Base-by-base conservation (phyloP, 2,113 vertebrate genomes). In the Albula goreensis region DNA sequence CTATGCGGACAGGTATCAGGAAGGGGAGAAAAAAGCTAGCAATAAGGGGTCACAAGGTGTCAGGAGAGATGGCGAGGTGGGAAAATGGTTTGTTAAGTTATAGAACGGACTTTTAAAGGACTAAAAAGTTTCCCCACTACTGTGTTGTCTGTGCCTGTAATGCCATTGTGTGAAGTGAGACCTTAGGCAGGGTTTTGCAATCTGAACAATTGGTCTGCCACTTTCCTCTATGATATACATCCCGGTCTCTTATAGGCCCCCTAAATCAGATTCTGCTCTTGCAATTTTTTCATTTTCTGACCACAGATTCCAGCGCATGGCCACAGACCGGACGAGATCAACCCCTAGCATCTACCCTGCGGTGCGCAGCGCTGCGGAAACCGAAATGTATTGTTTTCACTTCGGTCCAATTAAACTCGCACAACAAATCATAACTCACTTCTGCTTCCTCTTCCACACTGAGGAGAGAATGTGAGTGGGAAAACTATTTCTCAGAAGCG, bases 181-280 rank as follows among this genome's bases (percentile, higher is more conserved):
- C 70, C 70, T 74, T n/a, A 74, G 78, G 49, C 57, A 41, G 49
- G 8, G 50, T 41, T 81, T 81, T 13, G 10, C 5, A 85, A 53
- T 85, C 25, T 66, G 78, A 41, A 22, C 12, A 12, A 56, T 74
- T 74, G 7, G 70, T n/a, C 70, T 10, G 70, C 19, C n/a, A 10
- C 22, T 74, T 74, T 8, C 70, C 70, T 74, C 70, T 31, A 9
- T 80, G 56, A 50, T 80, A 63, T 25, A 41, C 85, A 50, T 48
- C 56, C 56, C 52, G 9, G 57, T 70, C 66, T 78, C 83, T 81
- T 88, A 83, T 81, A 78, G 60, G 31, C 50, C 50, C 81, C 87
- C 86, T 56, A 50, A 86, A 87, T 90, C 60, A 87, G n/a, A 89
- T 74, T 85, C 60, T 80, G 85, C 78, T 74, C 70, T 31, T 25